Evolutionary conservation across 23 tunicate genomes (phyloP).

Genomic region (Trididemnum clinides): DNA sequence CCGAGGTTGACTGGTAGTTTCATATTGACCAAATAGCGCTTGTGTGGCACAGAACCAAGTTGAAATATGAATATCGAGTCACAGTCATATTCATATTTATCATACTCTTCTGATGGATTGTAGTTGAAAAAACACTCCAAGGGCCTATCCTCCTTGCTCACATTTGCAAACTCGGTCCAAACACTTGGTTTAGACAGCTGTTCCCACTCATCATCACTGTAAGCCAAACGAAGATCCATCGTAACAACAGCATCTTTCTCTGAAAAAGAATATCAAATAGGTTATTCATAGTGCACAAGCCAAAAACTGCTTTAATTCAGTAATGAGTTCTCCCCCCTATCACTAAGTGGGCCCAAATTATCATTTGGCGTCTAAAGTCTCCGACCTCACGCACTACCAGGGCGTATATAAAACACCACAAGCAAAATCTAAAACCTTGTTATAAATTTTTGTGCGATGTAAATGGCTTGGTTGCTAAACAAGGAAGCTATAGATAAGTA

Average conservation of each 20-base stretch:
- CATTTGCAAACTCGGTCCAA: slow-evolving; percentile 53
- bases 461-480: too few relatives aligned
- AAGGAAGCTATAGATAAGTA: too few relatives aligned
- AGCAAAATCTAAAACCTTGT: too few relatives aligned
- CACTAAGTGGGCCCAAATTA: too few relatives aligned
- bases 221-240: slow-evolving; percentile 53
- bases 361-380: too few relatives aligned
- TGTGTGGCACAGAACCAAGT: slow-evolving; percentile 87
- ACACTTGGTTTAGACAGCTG: background rate
- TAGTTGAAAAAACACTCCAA: slow-evolving; percentile 65
- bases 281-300: background rate
- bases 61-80: slow-evolving; percentile 66
- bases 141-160: slow-evolving; percentile 42
- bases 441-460: too few relatives aligned
- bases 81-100: slow-evolving; percentile 73
- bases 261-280: background rate
- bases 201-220: slow-evolving; percentile 25
- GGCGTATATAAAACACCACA: too few relatives aligned
- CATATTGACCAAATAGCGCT: slow-evolving; percentile 68
- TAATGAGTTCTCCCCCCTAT: too few relatives aligned
- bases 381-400: too few relatives aligned
- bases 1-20: slow-evolving; percentile 35
- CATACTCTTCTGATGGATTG: slow-evolving; percentile 7
- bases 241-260: slow-evolving; percentile 14
- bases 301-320: background rate